These are phyloP conservation scores for Coregonus clupeaformis DNA, from an alignment of 2,113 vertebrate species.

Conservation along the genomic window DNA sequence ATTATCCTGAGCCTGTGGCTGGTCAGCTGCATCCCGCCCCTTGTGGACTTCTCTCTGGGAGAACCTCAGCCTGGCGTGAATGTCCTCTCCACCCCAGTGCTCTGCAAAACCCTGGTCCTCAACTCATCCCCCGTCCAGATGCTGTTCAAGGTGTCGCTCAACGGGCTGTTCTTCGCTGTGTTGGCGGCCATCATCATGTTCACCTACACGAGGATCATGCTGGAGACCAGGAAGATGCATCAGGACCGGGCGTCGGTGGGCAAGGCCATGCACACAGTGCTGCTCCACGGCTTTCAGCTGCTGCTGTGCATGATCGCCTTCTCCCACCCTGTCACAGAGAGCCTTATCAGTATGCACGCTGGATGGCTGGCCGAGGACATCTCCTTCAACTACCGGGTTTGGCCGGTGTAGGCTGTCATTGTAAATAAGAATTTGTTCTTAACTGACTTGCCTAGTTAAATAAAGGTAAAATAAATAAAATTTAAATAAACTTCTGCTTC, in stretches of 20 bases:
- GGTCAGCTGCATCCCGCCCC: slow-evolving; percentile 46
- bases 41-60: slow-evolving; percentile 46
- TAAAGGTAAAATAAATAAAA: too few species aligned
- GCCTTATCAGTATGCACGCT: slow-evolving; percentile 5
- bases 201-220: slow-evolving; percentile 71
- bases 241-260: slow-evolving; percentile 60
- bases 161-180: slow-evolving; percentile 60
- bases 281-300: slow-evolving; percentile 74
- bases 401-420: too few species aligned
- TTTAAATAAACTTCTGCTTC: slow-evolving; percentile 71
- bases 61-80: slow-evolving; percentile 6
- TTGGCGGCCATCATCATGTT: slow-evolving; percentile 67
- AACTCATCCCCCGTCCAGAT: slow-evolving; percentile 56
- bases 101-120: slow-evolving; percentile 26
- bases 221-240: slow-evolving; percentile 66
- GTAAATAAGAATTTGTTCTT: too few species aligned
- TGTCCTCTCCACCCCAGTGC: slow-evolving; percentile 27
- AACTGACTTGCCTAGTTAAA: too few species aligned
- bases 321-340: slow-evolving; percentile 61
- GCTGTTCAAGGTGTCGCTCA: slow-evolving; percentile 48
- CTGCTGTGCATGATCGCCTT: slow-evolving; percentile 68
- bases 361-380: slow-evolving; percentile 49
- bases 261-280: slow-evolving; percentile 71
- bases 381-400: slow-evolving; percentile 62
- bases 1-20: slow-evolving; percentile 62